These are phyloP conservation scores for Gallirallus australis DNA, from an alignment of 2,797 vertebrate genomes.

Conservation along the genomic window DNA sequence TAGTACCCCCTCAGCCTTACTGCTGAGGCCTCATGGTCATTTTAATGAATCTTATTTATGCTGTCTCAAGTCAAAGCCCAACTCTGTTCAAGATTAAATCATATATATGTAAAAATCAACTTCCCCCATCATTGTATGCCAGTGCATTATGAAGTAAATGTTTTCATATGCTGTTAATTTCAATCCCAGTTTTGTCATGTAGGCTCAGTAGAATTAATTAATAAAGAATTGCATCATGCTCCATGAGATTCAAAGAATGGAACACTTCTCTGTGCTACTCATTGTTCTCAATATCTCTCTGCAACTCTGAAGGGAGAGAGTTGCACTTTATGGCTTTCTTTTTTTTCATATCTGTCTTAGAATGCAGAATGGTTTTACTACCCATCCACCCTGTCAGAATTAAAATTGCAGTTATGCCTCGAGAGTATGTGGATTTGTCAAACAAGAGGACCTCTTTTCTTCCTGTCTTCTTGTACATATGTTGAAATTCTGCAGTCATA, in stretches of 20 bases:
- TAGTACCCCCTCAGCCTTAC: neutral
- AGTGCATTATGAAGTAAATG: neutral
- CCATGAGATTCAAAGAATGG: neutral
- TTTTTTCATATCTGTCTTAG: neutral
- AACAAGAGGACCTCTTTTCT: neutral
- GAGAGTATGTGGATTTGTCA: neutral
- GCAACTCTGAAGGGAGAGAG: neutral
- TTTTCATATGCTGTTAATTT: neutral
- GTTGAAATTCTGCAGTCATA: neutral
- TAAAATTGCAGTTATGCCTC: neutral
- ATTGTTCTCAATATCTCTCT: neutral
- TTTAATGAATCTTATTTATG: neutral
- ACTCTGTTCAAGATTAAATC: neutral
- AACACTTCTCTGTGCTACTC: neutral
- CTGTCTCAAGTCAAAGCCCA: neutral
- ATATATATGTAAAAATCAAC: neutral
- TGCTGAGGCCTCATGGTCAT: neutral
- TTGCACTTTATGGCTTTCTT: neutral
- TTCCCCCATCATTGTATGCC: neutral
- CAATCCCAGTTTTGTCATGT: neutral
- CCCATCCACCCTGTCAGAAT: neutral
- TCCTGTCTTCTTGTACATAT: neutral
- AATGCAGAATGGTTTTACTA: neutral
- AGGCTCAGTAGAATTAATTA: neutral
- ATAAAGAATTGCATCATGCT: neutral